Percentiles rank a stretch among this genome's conserved stretches.
Evolutionary conservation across 2,113 vertebrate species (phyloP).

Genomic region (Colossoma macropomum): DNA sequence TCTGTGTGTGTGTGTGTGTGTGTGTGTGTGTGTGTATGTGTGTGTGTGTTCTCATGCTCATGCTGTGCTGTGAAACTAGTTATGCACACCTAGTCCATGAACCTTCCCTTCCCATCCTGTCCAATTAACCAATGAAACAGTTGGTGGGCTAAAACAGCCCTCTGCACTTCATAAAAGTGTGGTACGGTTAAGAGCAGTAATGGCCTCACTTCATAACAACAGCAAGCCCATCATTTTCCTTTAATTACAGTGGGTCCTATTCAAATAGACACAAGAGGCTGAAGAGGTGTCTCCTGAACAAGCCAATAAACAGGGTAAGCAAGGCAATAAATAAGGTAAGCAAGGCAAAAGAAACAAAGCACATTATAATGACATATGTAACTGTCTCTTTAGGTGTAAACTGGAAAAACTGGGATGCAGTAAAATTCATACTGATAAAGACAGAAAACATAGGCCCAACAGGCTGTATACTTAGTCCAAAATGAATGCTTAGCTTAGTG

Average conservation of each 20-base stretch:
- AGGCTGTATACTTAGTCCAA: too few species aligned
- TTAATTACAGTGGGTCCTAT: not conserved
- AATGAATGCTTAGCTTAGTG: too few species aligned
- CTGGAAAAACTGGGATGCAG: too few species aligned
- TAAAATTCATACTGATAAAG: too few species aligned
- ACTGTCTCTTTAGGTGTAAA: too few species aligned
- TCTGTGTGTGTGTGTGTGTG: conserved; percentile 15
- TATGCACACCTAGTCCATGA: conserved; percentile 42
- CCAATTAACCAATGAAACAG: conserved; percentile 55
- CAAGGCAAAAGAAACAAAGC: not conserved
- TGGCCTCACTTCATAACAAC: not conserved
- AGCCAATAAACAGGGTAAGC: not conserved
- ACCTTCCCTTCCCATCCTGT: conserved; percentile 31
- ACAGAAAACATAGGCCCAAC: too few species aligned
- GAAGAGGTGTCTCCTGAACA: not conserved
- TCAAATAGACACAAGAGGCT: not conserved
- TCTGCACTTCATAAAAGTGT: conserved; percentile 42
- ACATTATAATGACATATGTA: not conserved
- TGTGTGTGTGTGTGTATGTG: not conserved
- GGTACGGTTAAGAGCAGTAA: not conserved
- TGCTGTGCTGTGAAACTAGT: conserved; percentile 35
- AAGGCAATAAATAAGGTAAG: not conserved
- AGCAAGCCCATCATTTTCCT: not conserved
- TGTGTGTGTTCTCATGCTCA: conserved; percentile 35
- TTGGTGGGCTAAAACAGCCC: conserved; percentile 39